Conservation (phyloP, 2,888 invertebrate species). For the Trichopria drosophilae region DNA sequence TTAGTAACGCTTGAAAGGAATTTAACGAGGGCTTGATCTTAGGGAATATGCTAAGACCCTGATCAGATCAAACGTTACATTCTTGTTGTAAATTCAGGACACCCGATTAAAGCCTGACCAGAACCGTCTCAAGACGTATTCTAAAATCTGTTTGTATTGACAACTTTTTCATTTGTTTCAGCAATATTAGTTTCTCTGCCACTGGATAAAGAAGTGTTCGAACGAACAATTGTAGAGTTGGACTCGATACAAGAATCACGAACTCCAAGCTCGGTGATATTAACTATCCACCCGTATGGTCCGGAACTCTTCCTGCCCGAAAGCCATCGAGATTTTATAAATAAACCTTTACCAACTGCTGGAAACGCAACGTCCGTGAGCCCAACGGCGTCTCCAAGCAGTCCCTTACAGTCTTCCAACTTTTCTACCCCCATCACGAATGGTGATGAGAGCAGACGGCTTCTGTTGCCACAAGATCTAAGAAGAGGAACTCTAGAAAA, state of each 20-base stretch:
- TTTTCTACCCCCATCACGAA: slow-evolving; percentile 38
- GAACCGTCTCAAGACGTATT: too few relatives aligned
- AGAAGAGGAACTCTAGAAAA: slow-evolving; percentile 44
- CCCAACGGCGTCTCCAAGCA: too few relatives aligned
- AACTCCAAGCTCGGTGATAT: slow-evolving; percentile 57
- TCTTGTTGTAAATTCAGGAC: too few relatives aligned
- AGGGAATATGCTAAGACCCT: too few relatives aligned
- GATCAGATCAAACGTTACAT: too few relatives aligned
- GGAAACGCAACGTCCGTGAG: background rate
- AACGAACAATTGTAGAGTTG: slow-evolving; percentile 51
- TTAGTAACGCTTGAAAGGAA: too few relatives aligned
- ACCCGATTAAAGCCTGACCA: too few relatives aligned
- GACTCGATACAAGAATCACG: slow-evolving; percentile 58
- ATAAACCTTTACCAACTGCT: background rate
- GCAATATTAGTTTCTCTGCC: slow-evolving; percentile 62
- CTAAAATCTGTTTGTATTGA: too few relatives aligned
- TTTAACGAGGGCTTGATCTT: too few relatives aligned
- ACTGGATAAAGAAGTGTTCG: slow-evolving; percentile 51
- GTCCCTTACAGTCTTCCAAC: slow-evolving; percentile 43
- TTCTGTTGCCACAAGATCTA: slow-evolving; percentile 41
- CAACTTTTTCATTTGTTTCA: too few relatives aligned
- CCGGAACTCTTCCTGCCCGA: slow-evolving; percentile 50
- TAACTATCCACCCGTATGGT: slow-evolving; percentile 57
- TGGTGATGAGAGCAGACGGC: slow-evolving; percentile 23
- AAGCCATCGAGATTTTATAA: slow-evolving; percentile 43